Percentiles rank a stretch among this genome's conserved stretches.
Conservation (phyloP, 2,113 vertebrate genomes). For the Telmatochromis sp. region DNA sequence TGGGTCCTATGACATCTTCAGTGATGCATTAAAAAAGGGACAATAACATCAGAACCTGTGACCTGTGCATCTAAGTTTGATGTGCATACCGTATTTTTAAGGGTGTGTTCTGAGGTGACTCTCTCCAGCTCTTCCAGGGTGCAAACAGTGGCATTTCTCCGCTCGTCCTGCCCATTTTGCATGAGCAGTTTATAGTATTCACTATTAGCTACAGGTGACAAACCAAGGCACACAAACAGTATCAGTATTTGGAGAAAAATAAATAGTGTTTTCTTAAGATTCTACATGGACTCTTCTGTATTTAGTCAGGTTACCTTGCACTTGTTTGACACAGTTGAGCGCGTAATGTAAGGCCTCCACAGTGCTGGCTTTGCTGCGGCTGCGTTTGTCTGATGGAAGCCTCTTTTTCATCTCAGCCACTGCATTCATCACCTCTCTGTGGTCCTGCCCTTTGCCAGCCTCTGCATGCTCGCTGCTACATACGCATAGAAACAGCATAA, state of each 20-base stretch:
- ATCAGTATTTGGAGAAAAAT: background rate
- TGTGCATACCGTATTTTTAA: constrained; percentile 80
- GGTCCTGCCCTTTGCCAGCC: constrained; percentile 56
- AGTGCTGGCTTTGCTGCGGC: constrained; percentile 76
- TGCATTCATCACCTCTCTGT: constrained; percentile 71
- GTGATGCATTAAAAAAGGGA: background rate
- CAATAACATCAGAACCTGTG: background rate
- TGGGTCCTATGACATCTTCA: background rate
- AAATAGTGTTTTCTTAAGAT: background rate
- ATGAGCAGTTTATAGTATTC: constrained; percentile 82
- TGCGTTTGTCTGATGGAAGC: constrained; percentile 73
- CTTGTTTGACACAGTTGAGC: constrained; percentile 80
- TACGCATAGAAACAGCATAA: background rate
- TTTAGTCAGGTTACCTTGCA: constrained; percentile 72
- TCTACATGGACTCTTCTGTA: background rate
- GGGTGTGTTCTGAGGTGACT: constrained; percentile 79
- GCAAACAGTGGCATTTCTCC: constrained; percentile 61
- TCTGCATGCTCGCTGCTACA: constrained; percentile 47
- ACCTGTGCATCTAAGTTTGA: background rate
- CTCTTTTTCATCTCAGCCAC: constrained; percentile 87
- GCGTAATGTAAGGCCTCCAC: constrained; percentile 82
- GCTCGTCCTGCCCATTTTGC: constrained; percentile 66
- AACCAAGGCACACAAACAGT: background rate
- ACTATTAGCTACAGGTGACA: constrained; percentile 74
- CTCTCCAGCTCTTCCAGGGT: constrained; percentile 77